Base-by-base conservation (phyloP, 2,113 vertebrate species). In the Ondatra zibethicus region DNA sequence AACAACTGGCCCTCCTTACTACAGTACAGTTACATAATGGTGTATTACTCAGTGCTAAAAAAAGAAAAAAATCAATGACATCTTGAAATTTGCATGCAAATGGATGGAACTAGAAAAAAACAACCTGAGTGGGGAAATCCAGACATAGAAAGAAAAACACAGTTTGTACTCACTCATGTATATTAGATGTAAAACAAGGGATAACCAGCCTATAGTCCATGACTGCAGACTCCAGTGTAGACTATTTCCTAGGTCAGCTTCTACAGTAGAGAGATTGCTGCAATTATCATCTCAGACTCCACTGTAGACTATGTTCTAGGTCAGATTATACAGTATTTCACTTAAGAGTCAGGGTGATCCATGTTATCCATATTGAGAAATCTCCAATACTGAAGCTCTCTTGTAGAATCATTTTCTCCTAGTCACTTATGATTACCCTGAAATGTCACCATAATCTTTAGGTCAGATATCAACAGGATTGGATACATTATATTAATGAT, bases 301-400 rank as follows among this genome's bases (percentile, higher is more conserved):
- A 66, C 65, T 19, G 13, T 8, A 33, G 27, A 55, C 63, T 68
- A 33, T 65, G 11, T 58, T 58, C 45, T 66, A 11, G 50, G n/a
- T 36, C 73, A 80, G 3, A 7, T 61, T 3, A 50, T 52, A 31
- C 13, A 42, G 8, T 0, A 77, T 70, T 58, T 21, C 70, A 85
- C 39, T 42, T 81, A 77, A 27, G 9, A 55, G 0, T 0, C 16
- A 39, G 3, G 5, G 31, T 47, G 1, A 72, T 7, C 39, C 31
- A 9, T 84, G 8, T 1, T 47, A n/a, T 61, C 61, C 36, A 27
- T 47, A 88, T 4, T 8, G 27, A n/a, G 13, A 80, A 65, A 82
- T 45, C 47, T 76, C 65, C 4, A 55, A 33, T 2, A 55, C 8
- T 55, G 1, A 42, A 73, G 12, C 33, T 89, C 45, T 12, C 58